Percentiles rank a stretch among this genome's conserved stretches.
phyloP scores from a whole-genome alignment of 2,888 invertebrate genomes.

The Platypus cylindrus region DNA sequence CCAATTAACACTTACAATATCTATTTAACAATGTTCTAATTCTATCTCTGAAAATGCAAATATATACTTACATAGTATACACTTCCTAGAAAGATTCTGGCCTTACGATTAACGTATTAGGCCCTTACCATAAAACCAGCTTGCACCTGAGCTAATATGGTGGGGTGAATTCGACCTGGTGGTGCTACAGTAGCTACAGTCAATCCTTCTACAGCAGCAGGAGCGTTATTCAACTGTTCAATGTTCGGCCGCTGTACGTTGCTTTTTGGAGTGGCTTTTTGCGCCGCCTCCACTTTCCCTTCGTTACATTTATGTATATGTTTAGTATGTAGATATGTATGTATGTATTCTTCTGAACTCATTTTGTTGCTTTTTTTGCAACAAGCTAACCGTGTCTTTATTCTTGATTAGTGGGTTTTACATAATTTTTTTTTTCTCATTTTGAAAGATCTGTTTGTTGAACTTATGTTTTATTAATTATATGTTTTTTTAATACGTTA shows the following conservation, averaged over 20 bases:
- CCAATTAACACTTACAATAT: too few species aligned
- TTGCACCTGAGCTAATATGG: constrained; percentile 19
- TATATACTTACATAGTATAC: too few species aligned
- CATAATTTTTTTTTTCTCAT: constrained; percentile 1
- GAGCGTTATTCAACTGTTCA: constrained; percentile 33
- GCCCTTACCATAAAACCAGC: constrained; percentile 7
- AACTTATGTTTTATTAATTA: too few species aligned
- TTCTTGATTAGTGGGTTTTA: background rate
- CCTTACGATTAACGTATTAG: constrained; percentile 1
- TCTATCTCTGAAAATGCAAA: too few species aligned
- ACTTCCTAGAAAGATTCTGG: too few species aligned
- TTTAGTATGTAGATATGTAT: too few species aligned
- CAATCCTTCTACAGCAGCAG: constrained; percentile 32
- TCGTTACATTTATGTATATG: too few species aligned
- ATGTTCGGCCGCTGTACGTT: constrained; percentile 23
- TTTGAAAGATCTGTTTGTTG: background rate
- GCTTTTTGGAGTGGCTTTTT: constrained; percentile 7
- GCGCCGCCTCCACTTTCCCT: constrained; percentile 15
- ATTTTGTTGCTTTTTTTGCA: too few species aligned
- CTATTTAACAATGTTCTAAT: too few species aligned
- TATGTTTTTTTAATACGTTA: too few species aligned
- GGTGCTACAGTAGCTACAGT: constrained; percentile 27
- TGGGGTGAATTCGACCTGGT: constrained; percentile 16
- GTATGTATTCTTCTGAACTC: too few species aligned
- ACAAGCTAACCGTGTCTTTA: background rate